phyloP scores from a whole-genome alignment of 2,797 vertebrate genomes.

The Microctenopoma lineatum region DNA sequence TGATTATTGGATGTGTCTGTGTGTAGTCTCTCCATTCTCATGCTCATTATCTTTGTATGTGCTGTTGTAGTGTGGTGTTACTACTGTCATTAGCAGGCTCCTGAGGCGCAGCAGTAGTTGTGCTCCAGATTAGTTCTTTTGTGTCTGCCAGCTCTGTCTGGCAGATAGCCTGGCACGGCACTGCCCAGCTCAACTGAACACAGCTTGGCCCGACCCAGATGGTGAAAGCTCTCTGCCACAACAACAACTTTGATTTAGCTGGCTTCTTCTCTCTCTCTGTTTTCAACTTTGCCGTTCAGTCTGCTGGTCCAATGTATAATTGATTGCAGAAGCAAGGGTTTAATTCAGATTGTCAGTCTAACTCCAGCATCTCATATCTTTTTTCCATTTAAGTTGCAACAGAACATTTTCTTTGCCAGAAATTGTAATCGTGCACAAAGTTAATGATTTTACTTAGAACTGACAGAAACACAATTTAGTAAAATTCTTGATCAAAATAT shows the following conservation, averaged over 20 bases:
- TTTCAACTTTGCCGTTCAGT: constrained; percentile 52
- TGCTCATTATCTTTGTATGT: constrained; percentile 77
- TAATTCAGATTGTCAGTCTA: constrained; percentile 51
- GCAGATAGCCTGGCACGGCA: constrained; percentile 77
- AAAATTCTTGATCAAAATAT: not conserved
- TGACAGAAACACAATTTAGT: not conserved
- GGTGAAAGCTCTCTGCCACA: constrained; percentile 77
- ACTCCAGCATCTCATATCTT: constrained; percentile 15
- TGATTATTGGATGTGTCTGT: constrained; percentile 67
- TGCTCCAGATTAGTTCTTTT: constrained; percentile 83
- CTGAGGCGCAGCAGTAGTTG: constrained; percentile 82
- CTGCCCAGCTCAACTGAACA: constrained; percentile 75
- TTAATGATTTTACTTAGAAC: constrained; percentile 3
- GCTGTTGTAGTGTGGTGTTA: constrained; percentile 69
- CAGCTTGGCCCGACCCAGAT: constrained; percentile 81
- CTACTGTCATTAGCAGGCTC: constrained; percentile 83
- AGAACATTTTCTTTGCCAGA: constrained; percentile 15
- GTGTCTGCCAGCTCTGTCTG: constrained; percentile 83
- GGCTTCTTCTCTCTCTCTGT: constrained; percentile 55
- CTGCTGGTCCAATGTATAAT: constrained; percentile 54
- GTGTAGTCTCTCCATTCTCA: constrained; percentile 67
- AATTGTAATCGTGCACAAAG: constrained; percentile 25
- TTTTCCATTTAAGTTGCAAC: constrained; percentile 23
- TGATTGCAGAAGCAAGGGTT: constrained; percentile 55
- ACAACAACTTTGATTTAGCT: constrained; percentile 78